Percentiles rank a stretch among this genome's conserved stretches.
These are phyloP conservation scores for Parnassius orleans DNA, from an alignment of 2,888 invertebrate species.

Conservation along the genomic window DNA sequence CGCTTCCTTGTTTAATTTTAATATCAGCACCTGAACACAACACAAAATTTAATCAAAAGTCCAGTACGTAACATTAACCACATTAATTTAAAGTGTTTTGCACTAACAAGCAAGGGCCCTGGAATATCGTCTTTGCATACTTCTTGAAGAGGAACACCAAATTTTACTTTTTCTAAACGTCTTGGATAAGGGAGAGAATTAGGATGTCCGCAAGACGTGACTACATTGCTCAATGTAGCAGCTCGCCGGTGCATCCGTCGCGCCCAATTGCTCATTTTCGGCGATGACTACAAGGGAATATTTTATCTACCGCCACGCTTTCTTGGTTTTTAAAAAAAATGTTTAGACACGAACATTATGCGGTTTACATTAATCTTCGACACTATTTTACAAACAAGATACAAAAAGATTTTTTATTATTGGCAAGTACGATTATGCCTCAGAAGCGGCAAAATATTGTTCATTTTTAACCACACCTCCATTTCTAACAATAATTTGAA, in stretches of 20 bases:
- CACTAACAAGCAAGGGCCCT: constrained; percentile 91
- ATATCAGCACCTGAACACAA: constrained; percentile 87
- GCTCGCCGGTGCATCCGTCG: constrained; percentile 95
- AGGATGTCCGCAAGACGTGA: constrained; percentile 94
- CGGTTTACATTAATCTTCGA: constrained; percentile 1
- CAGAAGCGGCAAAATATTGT: constrained; percentile 17
- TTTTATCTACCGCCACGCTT: background rate
- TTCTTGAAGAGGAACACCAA: constrained; percentile 94
- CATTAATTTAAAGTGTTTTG: constrained; percentile 14
- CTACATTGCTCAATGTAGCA: constrained; percentile 93
- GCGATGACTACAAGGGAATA: constrained; percentile 34
- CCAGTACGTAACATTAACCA: background rate
- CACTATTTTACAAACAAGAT: background rate
- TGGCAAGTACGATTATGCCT: constrained; percentile 10
- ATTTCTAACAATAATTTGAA: constrained; percentile 23
- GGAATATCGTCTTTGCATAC: constrained; percentile 98
- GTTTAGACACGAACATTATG: constrained; percentile 12
- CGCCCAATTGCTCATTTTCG: constrained; percentile 93
- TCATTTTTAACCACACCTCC: constrained; percentile 33
- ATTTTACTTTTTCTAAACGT: constrained; percentile 95
- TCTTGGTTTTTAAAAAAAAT: background rate
- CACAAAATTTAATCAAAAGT: constrained; percentile 28
- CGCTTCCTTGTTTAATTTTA: constrained; percentile 97
- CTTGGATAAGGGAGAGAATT: constrained; percentile 89
- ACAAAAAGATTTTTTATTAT: constrained; percentile 15